Evolutionary conservation across 2,797 vertebrate genomes (phyloP), one percentile per base, ranked within the genome.

Genomic region (Pangasius sanitwongsei): DNA sequence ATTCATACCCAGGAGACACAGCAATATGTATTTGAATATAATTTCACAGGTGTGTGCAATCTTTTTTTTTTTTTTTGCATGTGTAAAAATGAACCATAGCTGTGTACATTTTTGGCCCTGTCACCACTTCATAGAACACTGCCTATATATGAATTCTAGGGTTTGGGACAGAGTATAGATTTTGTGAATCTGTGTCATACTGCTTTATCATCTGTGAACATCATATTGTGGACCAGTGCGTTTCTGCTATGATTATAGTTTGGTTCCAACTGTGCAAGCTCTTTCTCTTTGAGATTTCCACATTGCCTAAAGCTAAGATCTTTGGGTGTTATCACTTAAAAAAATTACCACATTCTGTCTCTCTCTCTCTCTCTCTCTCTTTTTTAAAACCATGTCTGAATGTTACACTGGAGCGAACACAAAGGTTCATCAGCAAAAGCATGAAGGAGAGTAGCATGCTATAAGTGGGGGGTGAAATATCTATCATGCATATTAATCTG

Each of bases 401-500:
- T 83, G 82, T 77, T 85, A 84, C 37, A 34, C 31, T 86, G 89
- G 85, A 81, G 72, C 85, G 86, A 81, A 88, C 80, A 86, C 80
- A 78, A 80, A 88, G 85, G 93, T 93, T 94, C 94, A 92, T 94
- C 92, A 89, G 88, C 65, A 6, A 82, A 89, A 91, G 90, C 88
- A 28, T 50, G 74, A 70, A 80, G 86, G 87, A 85, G 50, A 87
- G 65, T 34, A 82, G 65, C 85, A 91, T 89, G 89, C 88, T 92
- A 93, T 81, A 93, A 94, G 94, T 92, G 92, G 91, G 85, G 92
- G 90, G 89, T 96, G 89, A 96, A 97, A 94, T 96, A 96, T 96
- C 95, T 94, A 96, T 96, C 89, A 94, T 96, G 94, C 95, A 95
- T 96, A 95, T 96, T 95, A 93, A 95, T 92, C 91, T 88, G 89